Evolutionary conservation across 2,888 invertebrate species (phyloP).

Genomic region (Mesorhabditis sp.): DNA sequence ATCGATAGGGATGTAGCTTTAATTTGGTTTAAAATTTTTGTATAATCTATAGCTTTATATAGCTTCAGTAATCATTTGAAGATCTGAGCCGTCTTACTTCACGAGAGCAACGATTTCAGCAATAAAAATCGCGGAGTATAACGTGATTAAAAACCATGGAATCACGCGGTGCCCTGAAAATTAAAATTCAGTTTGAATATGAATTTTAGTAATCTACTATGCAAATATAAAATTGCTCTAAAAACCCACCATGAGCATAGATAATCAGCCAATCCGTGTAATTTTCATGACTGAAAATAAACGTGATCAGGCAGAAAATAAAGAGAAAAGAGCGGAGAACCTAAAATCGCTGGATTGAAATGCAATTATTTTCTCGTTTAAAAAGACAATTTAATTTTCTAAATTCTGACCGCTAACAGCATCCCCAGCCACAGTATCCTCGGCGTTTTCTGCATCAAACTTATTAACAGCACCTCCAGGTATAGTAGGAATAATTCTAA

Average conservation of each 20-base stretch:
- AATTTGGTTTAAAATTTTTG: no score
- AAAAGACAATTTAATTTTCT: not conserved
- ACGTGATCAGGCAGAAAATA: constrained; percentile 3
- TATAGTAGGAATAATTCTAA: not conserved
- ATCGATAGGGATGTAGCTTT: no score
- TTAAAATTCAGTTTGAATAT: no score
- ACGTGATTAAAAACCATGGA: not conserved
- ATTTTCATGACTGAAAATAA: not conserved
- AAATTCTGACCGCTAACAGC: not conserved
- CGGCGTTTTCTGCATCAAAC: not conserved
- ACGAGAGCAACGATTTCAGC: not conserved
- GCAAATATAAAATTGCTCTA: no score
- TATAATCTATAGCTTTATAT: no score
- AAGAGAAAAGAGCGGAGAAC: not conserved
- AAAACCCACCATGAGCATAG: not conserved
- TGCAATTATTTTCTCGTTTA: not conserved
- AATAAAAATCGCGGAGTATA: not conserved
- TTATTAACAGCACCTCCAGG: not conserved
- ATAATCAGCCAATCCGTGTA: constrained; percentile 6
- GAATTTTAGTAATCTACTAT: no score
- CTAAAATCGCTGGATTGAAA: no score
- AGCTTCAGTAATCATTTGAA: no score
- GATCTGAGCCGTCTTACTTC: no score
- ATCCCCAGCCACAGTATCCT: not conserved
- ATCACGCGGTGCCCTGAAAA: not conserved